phyloP scores from a whole-genome alignment of 2,888 invertebrate species.

The Pandemis heparana region DNA sequence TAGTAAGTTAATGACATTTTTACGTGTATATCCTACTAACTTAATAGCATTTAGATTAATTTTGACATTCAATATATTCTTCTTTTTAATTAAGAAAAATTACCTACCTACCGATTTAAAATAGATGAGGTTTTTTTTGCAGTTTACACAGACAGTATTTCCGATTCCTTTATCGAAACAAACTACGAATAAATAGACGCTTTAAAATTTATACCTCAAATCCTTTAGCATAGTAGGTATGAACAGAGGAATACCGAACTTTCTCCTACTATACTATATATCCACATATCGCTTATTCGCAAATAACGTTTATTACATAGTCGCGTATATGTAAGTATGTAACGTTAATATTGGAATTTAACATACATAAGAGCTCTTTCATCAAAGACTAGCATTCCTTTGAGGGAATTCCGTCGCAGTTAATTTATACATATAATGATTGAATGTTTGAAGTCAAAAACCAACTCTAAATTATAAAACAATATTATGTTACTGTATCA shows the following conservation, averaged over 20 bases:
- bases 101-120: too few species aligned
- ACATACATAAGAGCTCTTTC: background rate
- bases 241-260: background rate
- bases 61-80: background rate
- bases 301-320: background rate
- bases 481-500: background rate
- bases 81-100: background rate
- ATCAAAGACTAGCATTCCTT: constrained; percentile 15
- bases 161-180: background rate
- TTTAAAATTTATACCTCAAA: background rate
- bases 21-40: background rate
- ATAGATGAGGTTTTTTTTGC: too few species aligned
- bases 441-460: background rate
- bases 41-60: background rate
- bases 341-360: background rate
- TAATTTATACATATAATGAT: background rate
- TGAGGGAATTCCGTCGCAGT: background rate
- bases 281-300: background rate
- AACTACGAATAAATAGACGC: background rate
- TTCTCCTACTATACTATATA: background rate
- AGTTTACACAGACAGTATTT: too few species aligned
- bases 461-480: background rate
- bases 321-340: background rate
- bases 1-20: background rate
- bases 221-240: background rate